These are phyloP conservation scores for Dasyornis broadbenti DNA, from an alignment of 2,113 vertebrate genomes.

Conservation along the genomic window DNA sequence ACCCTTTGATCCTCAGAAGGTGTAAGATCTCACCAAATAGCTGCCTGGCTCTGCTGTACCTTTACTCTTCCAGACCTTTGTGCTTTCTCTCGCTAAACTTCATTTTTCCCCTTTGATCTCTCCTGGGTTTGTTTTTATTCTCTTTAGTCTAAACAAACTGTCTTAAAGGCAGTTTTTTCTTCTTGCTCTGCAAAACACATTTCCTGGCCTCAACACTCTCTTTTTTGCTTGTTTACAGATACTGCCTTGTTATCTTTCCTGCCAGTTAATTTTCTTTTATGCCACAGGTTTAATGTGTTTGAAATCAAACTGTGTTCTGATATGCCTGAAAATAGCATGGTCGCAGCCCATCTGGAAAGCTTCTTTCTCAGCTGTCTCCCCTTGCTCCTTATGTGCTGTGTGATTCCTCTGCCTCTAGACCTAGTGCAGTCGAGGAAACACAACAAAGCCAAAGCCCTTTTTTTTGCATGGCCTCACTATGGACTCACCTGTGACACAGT, in stretches of 20 bases:
- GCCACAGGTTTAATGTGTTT: background rate
- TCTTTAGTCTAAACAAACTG: background rate
- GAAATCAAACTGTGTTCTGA: background rate
- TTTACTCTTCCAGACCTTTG: background rate
- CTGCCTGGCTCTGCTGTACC: background rate
- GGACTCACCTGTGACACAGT: background rate
- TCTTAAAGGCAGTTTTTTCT: background rate
- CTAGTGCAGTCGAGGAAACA: rapidly evolving
- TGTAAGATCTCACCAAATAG: background rate
- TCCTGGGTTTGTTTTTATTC: background rate
- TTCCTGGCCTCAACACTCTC: background rate
- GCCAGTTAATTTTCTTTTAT: background rate
- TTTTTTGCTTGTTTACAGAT: background rate
- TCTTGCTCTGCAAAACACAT: background rate
- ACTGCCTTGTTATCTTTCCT: background rate
- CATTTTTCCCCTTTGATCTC: background rate
- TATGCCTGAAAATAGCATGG: background rate
- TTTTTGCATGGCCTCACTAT: background rate
- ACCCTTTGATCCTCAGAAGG: background rate
- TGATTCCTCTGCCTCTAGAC: background rate
- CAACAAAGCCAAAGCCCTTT: background rate
- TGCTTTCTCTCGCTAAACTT: background rate
- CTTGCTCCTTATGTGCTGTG: background rate
- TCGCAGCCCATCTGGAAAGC: background rate
- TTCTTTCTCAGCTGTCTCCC: background rate